These are phyloP conservation scores for Pectinophora gossypiella DNA, from an alignment of 1,140 invertebrate genomes.

Conservation along the genomic window DNA sequence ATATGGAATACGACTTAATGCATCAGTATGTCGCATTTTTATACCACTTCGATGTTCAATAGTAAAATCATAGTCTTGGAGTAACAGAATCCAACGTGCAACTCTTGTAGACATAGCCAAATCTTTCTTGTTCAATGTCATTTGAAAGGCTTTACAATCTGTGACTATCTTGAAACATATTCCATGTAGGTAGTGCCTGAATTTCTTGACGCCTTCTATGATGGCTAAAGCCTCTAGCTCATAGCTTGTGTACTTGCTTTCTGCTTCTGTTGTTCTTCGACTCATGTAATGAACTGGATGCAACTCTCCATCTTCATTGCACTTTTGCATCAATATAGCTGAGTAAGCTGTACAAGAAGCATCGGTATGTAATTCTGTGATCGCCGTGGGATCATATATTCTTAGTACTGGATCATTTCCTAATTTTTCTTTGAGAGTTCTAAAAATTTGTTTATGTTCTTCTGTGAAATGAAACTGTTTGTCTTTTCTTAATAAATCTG, in stretches of 20 bases:
- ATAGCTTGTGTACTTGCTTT: not conserved
- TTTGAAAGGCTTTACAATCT: slow-evolving; percentile 38
- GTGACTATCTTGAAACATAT: slow-evolving; percentile 2
- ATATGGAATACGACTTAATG: too few species aligned
- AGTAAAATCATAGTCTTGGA: slow-evolving; percentile 6
- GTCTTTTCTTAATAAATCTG: too few species aligned
- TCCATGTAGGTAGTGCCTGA: slow-evolving; percentile 5
- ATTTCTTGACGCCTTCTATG: not conserved
- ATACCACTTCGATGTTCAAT: too few species aligned
- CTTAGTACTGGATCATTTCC: too few species aligned
- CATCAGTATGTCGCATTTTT: too few species aligned
- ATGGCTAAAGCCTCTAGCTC: slow-evolving; percentile 5
- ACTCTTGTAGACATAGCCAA: slow-evolving; percentile 30
- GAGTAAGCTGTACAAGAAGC: too few species aligned
- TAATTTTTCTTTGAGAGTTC: too few species aligned
- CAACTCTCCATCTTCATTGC: slow-evolving; percentile 24
- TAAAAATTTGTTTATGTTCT: too few species aligned
- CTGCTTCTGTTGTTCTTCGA: slow-evolving; percentile 1
- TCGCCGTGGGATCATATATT: too few species aligned
- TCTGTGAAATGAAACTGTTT: too few species aligned
- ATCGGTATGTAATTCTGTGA: too few species aligned
- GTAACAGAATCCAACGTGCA: slow-evolving; percentile 22
- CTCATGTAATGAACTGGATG: slow-evolving; percentile 12
- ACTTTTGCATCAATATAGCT: too few species aligned
- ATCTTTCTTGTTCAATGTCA: slow-evolving; percentile 25